Percentiles rank a stretch among this genome's conserved stretches.
Conservation (phyloP, 2,113 vertebrate species). For the Macquaria australasica region DNA sequence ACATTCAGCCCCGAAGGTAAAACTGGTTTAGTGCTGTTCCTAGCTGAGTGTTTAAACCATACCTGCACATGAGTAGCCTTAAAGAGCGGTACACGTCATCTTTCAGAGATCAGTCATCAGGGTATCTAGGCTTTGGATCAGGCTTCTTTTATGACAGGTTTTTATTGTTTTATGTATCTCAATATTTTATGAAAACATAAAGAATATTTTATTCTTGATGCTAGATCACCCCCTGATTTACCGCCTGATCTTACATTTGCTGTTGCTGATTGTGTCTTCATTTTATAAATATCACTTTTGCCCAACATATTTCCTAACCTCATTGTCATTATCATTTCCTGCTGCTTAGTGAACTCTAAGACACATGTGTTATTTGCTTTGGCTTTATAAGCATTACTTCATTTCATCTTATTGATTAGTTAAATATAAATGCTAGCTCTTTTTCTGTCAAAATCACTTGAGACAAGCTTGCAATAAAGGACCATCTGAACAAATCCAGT, state of each 20-base stretch:
- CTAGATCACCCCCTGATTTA: background rate
- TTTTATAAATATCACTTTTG: background rate
- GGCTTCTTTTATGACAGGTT: background rate
- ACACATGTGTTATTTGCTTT: background rate
- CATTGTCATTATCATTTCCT: background rate
- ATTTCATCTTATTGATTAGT: background rate
- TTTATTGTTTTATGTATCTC: background rate
- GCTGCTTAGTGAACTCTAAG: background rate
- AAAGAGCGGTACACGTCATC: background rate
- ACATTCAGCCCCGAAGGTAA: conserved; percentile 86
- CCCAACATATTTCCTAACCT: no score
- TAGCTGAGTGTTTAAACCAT: background rate
- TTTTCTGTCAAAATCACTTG: background rate
- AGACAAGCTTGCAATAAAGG: background rate
- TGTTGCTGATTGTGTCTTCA: background rate
- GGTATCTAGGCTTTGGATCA: background rate
- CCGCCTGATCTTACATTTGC: background rate
- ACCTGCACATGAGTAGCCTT: no score
- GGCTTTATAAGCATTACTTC: no score
- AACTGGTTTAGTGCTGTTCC: background rate
- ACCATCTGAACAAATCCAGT: background rate
- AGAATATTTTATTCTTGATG: background rate
- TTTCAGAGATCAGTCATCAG: background rate
- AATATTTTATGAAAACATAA: background rate
- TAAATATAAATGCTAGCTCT: background rate